Conservation (phyloP, 2,888 invertebrate species). For the Xestia ashworthii region DNA sequence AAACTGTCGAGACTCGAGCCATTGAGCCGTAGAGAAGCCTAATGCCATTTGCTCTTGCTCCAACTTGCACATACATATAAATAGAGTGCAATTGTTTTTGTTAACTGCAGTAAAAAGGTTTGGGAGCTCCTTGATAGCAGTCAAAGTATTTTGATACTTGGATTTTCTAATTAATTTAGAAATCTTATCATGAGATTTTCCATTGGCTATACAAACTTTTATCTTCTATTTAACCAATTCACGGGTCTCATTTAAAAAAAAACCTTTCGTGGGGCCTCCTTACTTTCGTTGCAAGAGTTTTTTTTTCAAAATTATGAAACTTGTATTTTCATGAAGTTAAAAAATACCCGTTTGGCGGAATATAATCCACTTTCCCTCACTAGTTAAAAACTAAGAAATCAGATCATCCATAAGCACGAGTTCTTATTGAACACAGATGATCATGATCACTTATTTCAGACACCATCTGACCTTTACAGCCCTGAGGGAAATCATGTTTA, state of each 20-base stretch:
- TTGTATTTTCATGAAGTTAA: neutral
- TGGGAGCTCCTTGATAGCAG: neutral
- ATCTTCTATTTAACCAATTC: neutral
- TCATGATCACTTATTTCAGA: neutral
- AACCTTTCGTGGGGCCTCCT: neutral
- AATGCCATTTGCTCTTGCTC: constrained; percentile 79
- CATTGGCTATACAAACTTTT: neutral
- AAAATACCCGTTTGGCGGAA: neutral
- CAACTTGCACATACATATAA: constrained; percentile 74
- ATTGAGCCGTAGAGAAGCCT: constrained; percentile 79
- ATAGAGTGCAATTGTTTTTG: constrained; percentile 64
- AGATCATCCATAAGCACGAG: neutral
- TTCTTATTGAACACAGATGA: neutral
- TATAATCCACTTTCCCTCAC: neutral
- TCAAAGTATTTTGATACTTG: neutral
- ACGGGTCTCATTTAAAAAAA: neutral
- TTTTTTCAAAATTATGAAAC: too few species aligned
- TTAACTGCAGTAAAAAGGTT: constrained; percentile 30
- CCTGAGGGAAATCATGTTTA: constrained; percentile 45
- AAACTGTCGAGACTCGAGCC: constrained; percentile 70
- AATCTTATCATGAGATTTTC: neutral
- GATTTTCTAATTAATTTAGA: neutral
- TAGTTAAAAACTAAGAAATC: neutral
- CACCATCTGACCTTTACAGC: constrained; percentile 12
- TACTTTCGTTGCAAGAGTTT: neutral